phyloP scores from a whole-genome alignment of 2,888 invertebrate species.

The Metellina segmentata region DNA sequence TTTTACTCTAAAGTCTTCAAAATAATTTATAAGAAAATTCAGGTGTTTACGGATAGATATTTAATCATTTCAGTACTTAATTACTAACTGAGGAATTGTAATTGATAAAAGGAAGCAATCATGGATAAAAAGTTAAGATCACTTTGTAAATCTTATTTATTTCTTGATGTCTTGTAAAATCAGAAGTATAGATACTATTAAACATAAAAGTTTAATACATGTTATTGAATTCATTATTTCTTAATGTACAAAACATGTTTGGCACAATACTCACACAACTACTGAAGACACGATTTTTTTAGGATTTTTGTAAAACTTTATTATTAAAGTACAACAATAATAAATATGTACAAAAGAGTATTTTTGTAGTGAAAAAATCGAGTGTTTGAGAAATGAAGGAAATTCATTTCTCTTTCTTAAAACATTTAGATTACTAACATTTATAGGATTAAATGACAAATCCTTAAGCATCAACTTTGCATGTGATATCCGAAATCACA shows the following conservation, averaged over 20 bases:
- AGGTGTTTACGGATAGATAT: not conserved
- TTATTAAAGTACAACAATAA: too few species aligned
- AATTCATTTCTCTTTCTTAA: too few species aligned
- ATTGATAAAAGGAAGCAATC: not conserved
- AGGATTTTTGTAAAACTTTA: too few species aligned
- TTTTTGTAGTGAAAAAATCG: too few species aligned
- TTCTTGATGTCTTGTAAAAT: constrained; percentile 70
- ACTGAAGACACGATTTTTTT: not conserved
- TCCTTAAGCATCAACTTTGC: too few species aligned
- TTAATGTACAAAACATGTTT: constrained; percentile 5
- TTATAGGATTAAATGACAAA: too few species aligned
- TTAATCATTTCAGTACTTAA: constrained; percentile 40
- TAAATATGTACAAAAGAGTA: too few species aligned
- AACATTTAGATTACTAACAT: too few species aligned
- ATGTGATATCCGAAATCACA: too few species aligned
- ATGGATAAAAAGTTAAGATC: constrained; percentile 28
- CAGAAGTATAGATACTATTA: constrained; percentile 55
- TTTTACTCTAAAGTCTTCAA: too few species aligned
- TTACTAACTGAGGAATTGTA: constrained; percentile 46
- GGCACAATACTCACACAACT: not conserved
- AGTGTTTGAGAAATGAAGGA: too few species aligned
- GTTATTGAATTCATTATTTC: not conserved
- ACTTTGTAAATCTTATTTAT: constrained; percentile 64
- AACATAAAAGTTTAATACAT: constrained; percentile 39
- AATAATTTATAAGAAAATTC: too few species aligned